Percentiles rank a stretch among this genome's conserved stretches.
phyloP scores from a whole-genome alignment of 2,797 vertebrate species.

The Falco rusticolus region DNA sequence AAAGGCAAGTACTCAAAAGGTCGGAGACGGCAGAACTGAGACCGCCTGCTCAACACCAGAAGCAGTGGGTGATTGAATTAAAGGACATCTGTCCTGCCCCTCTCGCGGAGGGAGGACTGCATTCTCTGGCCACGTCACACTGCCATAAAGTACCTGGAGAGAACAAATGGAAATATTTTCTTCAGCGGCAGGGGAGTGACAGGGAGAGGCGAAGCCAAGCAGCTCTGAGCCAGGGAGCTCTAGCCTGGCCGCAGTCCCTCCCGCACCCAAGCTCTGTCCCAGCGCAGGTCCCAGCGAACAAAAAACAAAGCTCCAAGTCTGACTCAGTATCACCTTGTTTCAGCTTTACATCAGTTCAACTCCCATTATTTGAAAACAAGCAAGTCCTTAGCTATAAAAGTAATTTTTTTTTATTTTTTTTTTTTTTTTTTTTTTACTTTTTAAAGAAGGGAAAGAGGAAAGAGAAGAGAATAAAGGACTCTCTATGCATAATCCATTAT shows the following conservation, averaged over 20 bases:
- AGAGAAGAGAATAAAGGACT: background rate
- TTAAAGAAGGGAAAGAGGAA: background rate
- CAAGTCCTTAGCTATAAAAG: background rate
- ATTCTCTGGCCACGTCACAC: background rate
- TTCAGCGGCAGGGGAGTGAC: background rate
- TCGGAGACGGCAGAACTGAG: background rate
- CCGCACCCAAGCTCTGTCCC: background rate
- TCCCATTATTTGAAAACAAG: background rate
- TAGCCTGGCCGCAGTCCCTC: background rate
- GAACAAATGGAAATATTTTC: slow-evolving; percentile 59
- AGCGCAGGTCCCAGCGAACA: fast-evolving
- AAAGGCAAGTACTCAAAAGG: background rate
- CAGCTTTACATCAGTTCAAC: background rate
- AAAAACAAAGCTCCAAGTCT: background rate
- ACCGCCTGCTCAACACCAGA: background rate
- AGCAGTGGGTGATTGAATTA: fast-evolving
- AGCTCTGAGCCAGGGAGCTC: background rate
- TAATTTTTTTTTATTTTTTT: background rate
- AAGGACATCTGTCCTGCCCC: background rate
- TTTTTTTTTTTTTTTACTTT: background rate
- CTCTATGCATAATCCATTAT: background rate
- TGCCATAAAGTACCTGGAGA: slow-evolving; percentile 57
- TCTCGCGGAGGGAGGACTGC: background rate
- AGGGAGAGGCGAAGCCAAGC: slow-evolving; percentile 34
- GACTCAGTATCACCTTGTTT: background rate